phyloP scores from a whole-genome alignment of 2,888 invertebrate genomes.

The Heteropelma amictum region DNA sequence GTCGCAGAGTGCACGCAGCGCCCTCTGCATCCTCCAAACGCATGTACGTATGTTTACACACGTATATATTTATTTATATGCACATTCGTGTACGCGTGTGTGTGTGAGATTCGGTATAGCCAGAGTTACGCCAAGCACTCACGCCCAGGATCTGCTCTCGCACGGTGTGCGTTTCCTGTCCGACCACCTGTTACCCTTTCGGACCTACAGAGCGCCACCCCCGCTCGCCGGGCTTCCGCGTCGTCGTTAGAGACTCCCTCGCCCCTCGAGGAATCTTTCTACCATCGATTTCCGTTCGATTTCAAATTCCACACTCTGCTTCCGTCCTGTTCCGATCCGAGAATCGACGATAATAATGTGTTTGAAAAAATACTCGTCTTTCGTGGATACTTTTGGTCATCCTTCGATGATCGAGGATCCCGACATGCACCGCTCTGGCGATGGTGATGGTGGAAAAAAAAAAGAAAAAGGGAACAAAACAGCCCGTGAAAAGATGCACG shows the following conservation, averaged over 20 bases:
- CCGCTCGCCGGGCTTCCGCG: not conserved
- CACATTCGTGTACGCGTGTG: not conserved
- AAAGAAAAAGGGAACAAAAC: too few species aligned
- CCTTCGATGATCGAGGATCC: not conserved
- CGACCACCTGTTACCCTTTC: constrained; percentile 76
- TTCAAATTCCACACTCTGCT: too few species aligned
- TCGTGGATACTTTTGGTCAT: too few species aligned
- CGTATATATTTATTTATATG: not conserved
- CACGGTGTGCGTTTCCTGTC: constrained; percentile 74
- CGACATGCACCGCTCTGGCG: too few species aligned
- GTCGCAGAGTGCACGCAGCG: constrained; percentile 50
- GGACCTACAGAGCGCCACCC: constrained; percentile 30
- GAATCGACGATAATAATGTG: too few species aligned
- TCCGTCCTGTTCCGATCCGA: too few species aligned
- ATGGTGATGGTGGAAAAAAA: constrained; percentile 59
- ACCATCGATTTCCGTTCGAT: not conserved
- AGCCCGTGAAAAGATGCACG: constrained; percentile 58
- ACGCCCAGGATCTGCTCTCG: constrained; percentile 72
- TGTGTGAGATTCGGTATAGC: constrained; percentile 55
- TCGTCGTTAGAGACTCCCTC: not conserved
- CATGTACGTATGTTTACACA: constrained; percentile 37
- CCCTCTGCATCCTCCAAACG: constrained; percentile 52
- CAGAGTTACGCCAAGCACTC: constrained; percentile 74
- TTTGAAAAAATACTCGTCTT: too few species aligned
- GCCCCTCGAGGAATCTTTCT: not conserved